Conservation (phyloP, 2,888 invertebrate genomes). For the Papilio protenor region DNA sequence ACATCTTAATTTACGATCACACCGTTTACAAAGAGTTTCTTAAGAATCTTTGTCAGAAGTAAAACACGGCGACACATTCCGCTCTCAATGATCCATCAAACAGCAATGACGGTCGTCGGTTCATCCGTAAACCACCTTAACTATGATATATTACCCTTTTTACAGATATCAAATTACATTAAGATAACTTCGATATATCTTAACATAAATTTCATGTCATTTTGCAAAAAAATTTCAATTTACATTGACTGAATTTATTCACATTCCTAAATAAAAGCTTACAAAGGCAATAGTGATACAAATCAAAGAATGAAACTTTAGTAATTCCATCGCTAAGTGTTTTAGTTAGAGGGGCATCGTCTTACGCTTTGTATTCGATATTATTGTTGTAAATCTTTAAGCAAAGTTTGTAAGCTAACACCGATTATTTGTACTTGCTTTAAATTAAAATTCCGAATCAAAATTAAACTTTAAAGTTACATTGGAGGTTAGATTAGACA, state of each 20-base stretch:
- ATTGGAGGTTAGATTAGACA: not conserved
- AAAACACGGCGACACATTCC: not conserved
- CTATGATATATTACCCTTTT: constrained; percentile 29
- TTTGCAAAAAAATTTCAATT: not conserved
- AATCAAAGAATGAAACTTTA: not conserved
- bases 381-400: not conserved
- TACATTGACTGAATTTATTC: not conserved
- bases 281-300: not conserved
- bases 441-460: not conserved
- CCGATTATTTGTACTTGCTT: constrained; percentile 4
- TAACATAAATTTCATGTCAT: not conserved
- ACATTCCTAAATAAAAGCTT: not conserved
- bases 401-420: not conserved
- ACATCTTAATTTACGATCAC: not conserved
- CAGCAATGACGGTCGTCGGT: not conserved
- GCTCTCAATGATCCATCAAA: constrained; percentile 4
- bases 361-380: not conserved
- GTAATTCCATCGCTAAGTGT: constrained; percentile 10
- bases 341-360: not conserved
- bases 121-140: not conserved
- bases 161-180: not conserved
- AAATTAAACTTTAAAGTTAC: not conserved
- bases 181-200: not conserved
- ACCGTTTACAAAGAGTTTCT: not conserved
- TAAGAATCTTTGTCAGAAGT: not conserved